These are phyloP conservation scores for Aurelia sp. DNA, from an alignment of 30 jellyfish, hydroid and myxozoan genomes.

Conservation along the genomic window DNA sequence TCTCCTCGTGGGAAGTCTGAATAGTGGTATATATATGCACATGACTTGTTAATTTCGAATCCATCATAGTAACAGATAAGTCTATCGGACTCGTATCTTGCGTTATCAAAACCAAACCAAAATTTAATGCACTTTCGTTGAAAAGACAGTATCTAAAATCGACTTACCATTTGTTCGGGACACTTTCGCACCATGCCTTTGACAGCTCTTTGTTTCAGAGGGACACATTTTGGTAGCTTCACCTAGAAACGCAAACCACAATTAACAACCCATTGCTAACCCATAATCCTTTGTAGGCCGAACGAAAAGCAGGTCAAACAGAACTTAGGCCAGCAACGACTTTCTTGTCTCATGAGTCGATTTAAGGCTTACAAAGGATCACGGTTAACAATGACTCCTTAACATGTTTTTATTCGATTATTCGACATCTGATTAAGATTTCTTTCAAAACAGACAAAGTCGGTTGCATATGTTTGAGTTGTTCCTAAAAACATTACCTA, in stretches of 20 bases:
- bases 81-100: neutral
- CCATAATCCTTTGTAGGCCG: too few species aligned
- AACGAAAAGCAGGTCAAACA: too few species aligned
- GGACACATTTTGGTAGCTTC: conserved; percentile 79
- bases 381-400: too few species aligned
- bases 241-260: conserved; percentile 67
- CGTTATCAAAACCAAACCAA: neutral
- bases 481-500: neutral
- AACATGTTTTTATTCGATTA: neutral
- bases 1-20: too few species aligned
- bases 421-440: too few species aligned
- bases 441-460: neutral
- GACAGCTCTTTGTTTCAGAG: conserved; percentile 70
- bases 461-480: too few species aligned
- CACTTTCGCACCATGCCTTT: conserved; percentile 82
- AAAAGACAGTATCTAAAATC: neutral
- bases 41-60: too few species aligned
- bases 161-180: conserved; percentile 87
- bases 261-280: too few species aligned
- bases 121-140: neutral
- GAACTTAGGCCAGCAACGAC: too few species aligned
- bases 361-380: too few species aligned
- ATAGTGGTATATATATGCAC: too few species aligned
- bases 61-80: neutral
- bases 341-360: too few species aligned